Conservation (phyloP, 1,140 invertebrate genomes). For the Zaprionus inermis region DNA sequence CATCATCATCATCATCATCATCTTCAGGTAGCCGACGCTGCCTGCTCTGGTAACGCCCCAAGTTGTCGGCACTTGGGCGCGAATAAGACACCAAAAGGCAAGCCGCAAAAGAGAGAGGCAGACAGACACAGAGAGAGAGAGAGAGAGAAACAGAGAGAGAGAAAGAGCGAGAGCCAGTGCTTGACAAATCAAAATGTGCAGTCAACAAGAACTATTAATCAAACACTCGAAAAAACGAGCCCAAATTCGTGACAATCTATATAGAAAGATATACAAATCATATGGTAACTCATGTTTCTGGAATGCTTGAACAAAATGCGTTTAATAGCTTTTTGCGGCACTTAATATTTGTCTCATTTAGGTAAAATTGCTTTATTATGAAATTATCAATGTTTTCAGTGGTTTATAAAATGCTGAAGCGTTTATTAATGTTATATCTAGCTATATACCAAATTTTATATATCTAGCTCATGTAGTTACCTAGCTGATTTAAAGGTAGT, state of each 20-base stretch:
- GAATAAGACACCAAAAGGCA: constrained; percentile 33
- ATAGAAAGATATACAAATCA: neutral
- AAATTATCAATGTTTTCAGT: neutral
- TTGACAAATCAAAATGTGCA: constrained; percentile 54
- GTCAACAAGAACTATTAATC: constrained; percentile 45
- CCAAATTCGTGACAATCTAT: neutral
- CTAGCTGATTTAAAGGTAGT: neutral
- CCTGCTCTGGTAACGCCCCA: constrained; percentile 45
- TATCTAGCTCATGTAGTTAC: neutral
- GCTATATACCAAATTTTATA: neutral
- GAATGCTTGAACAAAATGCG: neutral
- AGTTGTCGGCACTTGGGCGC: constrained; percentile 42
- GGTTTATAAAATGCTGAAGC: neutral
- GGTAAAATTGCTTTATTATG: neutral
- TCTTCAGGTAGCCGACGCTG: constrained; percentile 40
- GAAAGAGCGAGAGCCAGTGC: neutral
- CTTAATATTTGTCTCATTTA: neutral
- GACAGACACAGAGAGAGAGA: neutral
- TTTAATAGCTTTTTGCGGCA: neutral
- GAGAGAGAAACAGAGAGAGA: constrained; percentile 1
- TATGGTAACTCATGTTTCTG: neutral
- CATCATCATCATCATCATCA: constrained; percentile 22
- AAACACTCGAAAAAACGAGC: constrained; percentile 16
- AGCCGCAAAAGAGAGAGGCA: neutral
- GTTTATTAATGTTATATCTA: neutral